Evolutionary conservation across 1,140 invertebrate species (phyloP), one percentile per base, ranked within the genome.

Genomic region (Rhizoglyphus robini): DNA sequence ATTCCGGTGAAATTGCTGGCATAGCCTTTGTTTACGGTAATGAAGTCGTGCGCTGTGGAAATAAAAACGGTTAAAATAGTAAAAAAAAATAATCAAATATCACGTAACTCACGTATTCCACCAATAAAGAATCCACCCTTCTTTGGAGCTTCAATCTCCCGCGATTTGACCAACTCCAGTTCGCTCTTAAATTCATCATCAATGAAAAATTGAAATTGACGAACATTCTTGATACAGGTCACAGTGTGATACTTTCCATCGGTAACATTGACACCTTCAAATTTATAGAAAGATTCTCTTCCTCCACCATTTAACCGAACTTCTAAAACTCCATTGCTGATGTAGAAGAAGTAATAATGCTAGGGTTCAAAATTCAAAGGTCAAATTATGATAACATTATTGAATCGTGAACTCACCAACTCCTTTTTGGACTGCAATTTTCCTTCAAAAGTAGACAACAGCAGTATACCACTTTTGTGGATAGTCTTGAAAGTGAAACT

Each of bases 401-500:
- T n/a, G n/a, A n/a, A n/a, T n/a, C n/a, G n/a, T n/a, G n/a, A n/a
- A n/a, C 66, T 59, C 68, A 71, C 67, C n/a, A n/a, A n/a, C 59
- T 67, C 46, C 61, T 69, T 60, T 54, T 69, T 67, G 51, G 57
- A 36, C 58, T 68, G 69, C 67, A 68, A 54, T 47, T 63, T 34
- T 3, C 68, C 63, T 60, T 73, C 66, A 64, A 75, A 76, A 0
- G 86, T 84, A 0, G 86, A 85, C 25, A 88, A 75, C 65, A 92
- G 73, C 0, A 93, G 73, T 20, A 92, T 74, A 3, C 86, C 86
- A 69, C 86, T 80, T 0, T 79, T 71, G 67, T 86, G 81, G 2
- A 81, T 75, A 0, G 88, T 88, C 64, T 84, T 80, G 74, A 94
- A 91, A 3, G 88, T 85, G 49, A 93, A 80, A 11, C 85, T 85